A percentile compares a stretch with the other conserved stretches of the same genome.
Conservation (phyloP, 2,113 vertebrate genomes). For the Ochotona princeps region DNA sequence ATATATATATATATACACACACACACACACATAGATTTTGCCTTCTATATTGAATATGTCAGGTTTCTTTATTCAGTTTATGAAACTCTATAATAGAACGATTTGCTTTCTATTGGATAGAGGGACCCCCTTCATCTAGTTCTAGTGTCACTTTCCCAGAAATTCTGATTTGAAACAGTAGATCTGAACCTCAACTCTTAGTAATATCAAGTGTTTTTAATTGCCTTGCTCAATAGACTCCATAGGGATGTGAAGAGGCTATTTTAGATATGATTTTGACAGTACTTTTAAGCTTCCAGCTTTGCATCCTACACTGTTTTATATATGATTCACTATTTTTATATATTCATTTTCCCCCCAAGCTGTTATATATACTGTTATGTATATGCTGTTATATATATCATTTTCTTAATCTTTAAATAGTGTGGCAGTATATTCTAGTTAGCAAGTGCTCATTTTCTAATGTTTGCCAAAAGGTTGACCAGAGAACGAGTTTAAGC, state of each 20-base stretch:
- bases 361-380: conserved; percentile 42
- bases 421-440: conserved; percentile 56
- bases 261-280: conserved; percentile 57
- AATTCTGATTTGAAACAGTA: conserved; percentile 53
- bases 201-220: conserved; percentile 59
- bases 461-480: conserved; percentile 68
- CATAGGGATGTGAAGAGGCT: conserved; percentile 60
- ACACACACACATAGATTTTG: neutral
- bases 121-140: conserved; percentile 37
- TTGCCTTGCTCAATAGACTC: conserved; percentile 62
- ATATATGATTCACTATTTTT: conserved; percentile 77
- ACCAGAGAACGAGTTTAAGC: conserved; percentile 45
- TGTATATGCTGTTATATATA: conserved; percentile 57
- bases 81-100: conserved; percentile 5
- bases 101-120: neutral
- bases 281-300: conserved; percentile 65
- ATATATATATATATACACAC: neutral
- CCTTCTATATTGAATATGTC: conserved; percentile 20
- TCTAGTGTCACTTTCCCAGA: conserved; percentile 13
- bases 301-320: conserved; percentile 46
- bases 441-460: conserved; percentile 58
- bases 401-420: conserved; percentile 68
- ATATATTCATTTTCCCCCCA: conserved; percentile 61
- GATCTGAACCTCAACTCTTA: conserved; percentile 39
- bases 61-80: conserved; percentile 42